Evolutionary conservation across 2,113 vertebrate species (phyloP), one percentile per base, ranked within the genome.

Genomic region (Ondatra zibethicus): DNA sequence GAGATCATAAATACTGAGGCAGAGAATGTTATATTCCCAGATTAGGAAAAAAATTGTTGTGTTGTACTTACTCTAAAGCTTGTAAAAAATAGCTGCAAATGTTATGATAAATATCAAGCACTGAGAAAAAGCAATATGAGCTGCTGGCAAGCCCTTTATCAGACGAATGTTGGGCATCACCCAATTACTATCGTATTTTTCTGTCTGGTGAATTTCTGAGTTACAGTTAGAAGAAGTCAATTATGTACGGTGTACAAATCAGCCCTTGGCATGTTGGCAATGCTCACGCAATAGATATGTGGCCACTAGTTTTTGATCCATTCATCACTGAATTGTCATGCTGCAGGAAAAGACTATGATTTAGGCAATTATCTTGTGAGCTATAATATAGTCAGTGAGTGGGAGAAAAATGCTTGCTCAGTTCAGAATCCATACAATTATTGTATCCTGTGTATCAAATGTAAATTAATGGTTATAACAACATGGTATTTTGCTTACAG

Each of bases 51-150:
- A 55, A 65, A 78, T 29, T 39, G 75, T 76, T 92, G 85, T 50
- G 63, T 91, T 92, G 85, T 55, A 91, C 70, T 95, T 96, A 33
- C n/a, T 95, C 33, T 77, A 39, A 93, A 88, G 78, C 63, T 77
- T 91, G 21, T 61, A 70, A 88, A 95, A 87, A 81, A 72, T 80
- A 96, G 80, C 61, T 47, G 33, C n/a, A 94, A 93, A 96, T 96
- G 70, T 96, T 96, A 68, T 94, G 96, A 97, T 92, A 96, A 96
- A 97, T 97, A 78, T 65, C 45, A 94, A 55, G 76, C 75, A 47
- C 76, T 31, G 50, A 86, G 87, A 85, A 88, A 95, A 97, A 81
- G 45, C 96, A 96, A 23, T 52, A n/a, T 70, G 96, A 95, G 92
- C 88, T 97, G 76, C 65, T 96, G 94, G 96, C 94, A 96, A 92